These are phyloP conservation scores for Hiodon alosoides DNA, from an alignment of 2,113 vertebrate genomes.

Conservation along the genomic window DNA sequence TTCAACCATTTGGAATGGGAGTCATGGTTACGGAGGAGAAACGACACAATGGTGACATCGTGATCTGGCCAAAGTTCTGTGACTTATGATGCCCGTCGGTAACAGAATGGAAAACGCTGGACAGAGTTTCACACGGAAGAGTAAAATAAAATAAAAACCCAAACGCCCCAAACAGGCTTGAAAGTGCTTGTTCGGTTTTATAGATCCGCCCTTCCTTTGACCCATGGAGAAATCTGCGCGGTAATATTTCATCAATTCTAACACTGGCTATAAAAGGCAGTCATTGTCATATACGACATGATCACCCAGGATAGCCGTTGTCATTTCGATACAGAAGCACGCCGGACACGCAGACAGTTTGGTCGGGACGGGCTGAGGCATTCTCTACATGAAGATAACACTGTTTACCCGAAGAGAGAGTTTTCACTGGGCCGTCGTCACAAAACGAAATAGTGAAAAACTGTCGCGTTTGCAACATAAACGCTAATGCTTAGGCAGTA, in stretches of 20 bases:
- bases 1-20: slow-evolving; percentile 32
- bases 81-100: slow-evolving; percentile 13
- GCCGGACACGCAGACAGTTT: not conserved
- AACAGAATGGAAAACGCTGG: slow-evolving; percentile 11
- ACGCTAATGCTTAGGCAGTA: not conserved
- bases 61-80: slow-evolving; percentile 20
- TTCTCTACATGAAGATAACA: slow-evolving; percentile 3
- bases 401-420: not conserved
- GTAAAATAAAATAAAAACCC: not conserved
- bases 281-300: not conserved
- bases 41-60: slow-evolving; percentile 19
- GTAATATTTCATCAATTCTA: not conserved
- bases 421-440: not conserved
- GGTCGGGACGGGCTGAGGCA: not conserved
- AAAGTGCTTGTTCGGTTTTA: slow-evolving; percentile 34
- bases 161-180: slow-evolving; percentile 31
- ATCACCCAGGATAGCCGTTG: slow-evolving; percentile 2
- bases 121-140: slow-evolving; percentile 3
- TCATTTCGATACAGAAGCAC: not conserved
- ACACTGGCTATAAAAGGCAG: not conserved
- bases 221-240: slow-evolving; percentile 14
- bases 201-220: not conserved
- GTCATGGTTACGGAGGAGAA: slow-evolving; percentile 32
- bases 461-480: not conserved
- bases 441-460: not conserved